Percentiles rank a stretch among this genome's conserved stretches.
phyloP scores from a whole-genome alignment of 1,140 invertebrate species.

The Amyelois transitella region DNA sequence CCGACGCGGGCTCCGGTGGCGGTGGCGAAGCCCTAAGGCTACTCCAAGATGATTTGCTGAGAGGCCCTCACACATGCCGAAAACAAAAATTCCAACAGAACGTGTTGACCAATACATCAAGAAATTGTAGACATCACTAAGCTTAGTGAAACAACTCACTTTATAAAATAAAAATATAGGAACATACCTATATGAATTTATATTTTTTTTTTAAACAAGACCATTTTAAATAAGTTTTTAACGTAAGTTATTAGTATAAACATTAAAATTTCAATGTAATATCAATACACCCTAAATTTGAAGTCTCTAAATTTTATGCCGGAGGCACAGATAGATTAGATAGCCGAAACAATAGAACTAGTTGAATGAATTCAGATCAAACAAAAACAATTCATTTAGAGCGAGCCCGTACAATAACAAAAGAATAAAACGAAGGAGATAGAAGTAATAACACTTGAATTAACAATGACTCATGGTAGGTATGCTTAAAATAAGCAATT shows the following conservation, averaged over 20 bases:
- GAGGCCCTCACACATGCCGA: conserved; percentile 45
- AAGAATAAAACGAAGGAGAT: conserved; percentile 16
- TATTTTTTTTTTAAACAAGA: no score
- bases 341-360: conserved; percentile 20
- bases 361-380: conserved; percentile 13
- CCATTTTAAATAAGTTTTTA: neutral
- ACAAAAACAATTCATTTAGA: conserved; percentile 29
- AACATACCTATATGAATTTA: no score
- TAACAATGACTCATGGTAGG: conserved; percentile 37
- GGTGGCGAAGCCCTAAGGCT: neutral
- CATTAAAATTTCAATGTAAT: no score
- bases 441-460: conserved; percentile 35
- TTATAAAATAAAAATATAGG: no score
- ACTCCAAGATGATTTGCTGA: conserved; percentile 29
- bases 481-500: conserved; percentile 11
- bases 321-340: neutral
- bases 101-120: no score
- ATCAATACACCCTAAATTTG: neutral
- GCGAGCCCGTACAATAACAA: conserved; percentile 16
- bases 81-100: no score
- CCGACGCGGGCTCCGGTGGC: neutral
- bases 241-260: no score
- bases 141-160: no score
- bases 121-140: no score
- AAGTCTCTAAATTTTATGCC: neutral